Evolutionary conservation across 2,113 vertebrate genomes (phyloP).

Genomic region (Hypanus sabinus): DNA sequence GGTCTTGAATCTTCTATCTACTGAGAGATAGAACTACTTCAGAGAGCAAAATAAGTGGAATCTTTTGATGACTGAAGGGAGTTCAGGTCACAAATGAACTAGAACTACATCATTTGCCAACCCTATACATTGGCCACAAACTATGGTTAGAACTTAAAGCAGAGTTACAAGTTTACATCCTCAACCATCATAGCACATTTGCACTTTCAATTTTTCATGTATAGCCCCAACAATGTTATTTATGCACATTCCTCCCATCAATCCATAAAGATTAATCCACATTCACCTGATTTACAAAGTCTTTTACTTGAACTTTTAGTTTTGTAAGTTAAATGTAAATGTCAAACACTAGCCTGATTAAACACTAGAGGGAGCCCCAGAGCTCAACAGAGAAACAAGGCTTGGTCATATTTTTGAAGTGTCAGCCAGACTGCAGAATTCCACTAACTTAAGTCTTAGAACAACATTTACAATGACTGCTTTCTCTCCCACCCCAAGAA

Average conservation of each 20-base stretch:
- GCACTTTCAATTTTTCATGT: neutral
- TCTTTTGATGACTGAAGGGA: neutral
- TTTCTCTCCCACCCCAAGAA: too few species aligned
- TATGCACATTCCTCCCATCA: neutral
- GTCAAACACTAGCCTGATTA: neutral
- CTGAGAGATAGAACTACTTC: neutral
- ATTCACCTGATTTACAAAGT: neutral
- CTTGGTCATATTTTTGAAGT: neutral
- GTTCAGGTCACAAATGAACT: neutral
- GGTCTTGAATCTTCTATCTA: neutral
- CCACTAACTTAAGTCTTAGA: neutral
- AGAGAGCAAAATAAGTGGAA: neutral
- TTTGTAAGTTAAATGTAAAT: neutral
- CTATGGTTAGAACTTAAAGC: neutral
- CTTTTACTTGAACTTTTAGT: neutral
- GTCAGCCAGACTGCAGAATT: neutral
- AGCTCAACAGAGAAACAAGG: neutral
- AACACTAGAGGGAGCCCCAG: conserved; percentile 21
- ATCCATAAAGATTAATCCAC: neutral
- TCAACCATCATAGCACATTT: neutral
- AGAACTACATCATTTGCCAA: neutral
- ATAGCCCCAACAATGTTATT: neutral
- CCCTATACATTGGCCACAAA: neutral
- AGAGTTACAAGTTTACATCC: neutral
- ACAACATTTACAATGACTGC: neutral